Evolutionary conservation across 2,113 vertebrate species (phyloP).

Genomic region (Panthera uncia): DNA sequence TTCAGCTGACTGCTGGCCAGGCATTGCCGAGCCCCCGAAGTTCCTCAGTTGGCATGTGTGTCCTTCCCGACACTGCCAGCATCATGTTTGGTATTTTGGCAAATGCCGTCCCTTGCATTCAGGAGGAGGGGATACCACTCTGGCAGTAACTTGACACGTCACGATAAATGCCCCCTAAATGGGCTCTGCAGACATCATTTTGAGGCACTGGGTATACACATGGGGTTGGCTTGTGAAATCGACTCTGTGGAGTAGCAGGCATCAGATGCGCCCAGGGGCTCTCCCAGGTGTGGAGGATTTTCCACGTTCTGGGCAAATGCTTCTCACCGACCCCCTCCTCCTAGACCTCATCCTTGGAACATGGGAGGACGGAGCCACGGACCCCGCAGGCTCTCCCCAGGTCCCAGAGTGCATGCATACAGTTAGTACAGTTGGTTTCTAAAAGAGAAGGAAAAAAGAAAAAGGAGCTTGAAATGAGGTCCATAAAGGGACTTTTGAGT

Average conservation of each 20-base stretch:
- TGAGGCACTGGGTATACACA: background rate
- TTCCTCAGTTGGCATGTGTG: background rate
- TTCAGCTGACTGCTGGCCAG: fast-evolving
- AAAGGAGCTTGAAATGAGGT: background rate
- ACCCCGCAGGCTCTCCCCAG: fast-evolving
- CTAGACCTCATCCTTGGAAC: background rate
- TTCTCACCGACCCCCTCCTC: background rate
- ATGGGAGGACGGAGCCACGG: background rate
- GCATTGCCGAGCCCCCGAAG: fast-evolving
- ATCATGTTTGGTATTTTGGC: no score
- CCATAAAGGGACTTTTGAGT: background rate
- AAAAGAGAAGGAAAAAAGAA: background rate
- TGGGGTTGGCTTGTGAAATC: background rate
- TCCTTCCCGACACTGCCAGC: background rate
- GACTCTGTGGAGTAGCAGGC: no score
- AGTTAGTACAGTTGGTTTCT: background rate
- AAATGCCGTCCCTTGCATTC: background rate
- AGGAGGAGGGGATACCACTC: background rate
- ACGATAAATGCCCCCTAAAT: fast-evolving
- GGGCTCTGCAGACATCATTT: background rate
- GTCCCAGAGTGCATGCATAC: fast-evolving
- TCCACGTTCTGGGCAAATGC: background rate
- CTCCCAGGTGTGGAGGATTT: background rate
- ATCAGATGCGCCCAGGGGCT: background rate
- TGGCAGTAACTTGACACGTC: background rate